phyloP scores from a whole-genome alignment of 2,888 invertebrate species.

The Pristionchus exspectatus region DNA sequence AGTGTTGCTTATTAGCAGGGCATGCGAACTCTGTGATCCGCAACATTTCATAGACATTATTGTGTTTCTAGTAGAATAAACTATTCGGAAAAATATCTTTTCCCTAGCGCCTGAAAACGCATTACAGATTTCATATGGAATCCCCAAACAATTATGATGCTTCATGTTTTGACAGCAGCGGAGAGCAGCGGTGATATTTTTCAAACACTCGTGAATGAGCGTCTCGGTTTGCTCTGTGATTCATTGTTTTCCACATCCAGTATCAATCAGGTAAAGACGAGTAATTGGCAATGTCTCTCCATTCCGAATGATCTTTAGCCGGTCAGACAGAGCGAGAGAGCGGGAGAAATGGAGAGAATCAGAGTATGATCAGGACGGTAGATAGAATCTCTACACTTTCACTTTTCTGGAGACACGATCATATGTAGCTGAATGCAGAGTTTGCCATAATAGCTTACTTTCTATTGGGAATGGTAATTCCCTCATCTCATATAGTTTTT shows the following conservation, averaged over 20 bases:
- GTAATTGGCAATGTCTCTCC: background rate
- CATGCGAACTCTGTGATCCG: background rate
- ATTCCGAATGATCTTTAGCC: background rate
- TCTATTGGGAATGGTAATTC: background rate
- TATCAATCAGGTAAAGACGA: background rate
- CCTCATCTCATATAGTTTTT: background rate
- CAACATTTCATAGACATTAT: background rate
- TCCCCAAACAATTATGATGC: too few relatives aligned
- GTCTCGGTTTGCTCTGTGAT: background rate
- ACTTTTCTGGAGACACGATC: conserved; percentile 1
- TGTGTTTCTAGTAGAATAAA: too few relatives aligned
- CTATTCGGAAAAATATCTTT: too few relatives aligned
- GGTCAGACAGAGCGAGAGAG: background rate
- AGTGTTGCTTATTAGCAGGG: background rate
- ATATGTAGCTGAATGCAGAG: background rate
- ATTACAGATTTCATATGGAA: too few relatives aligned
- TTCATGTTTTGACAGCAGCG: background rate
- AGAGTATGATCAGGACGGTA: background rate
- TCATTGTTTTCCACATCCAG: conserved; percentile 24
- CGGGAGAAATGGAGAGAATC: background rate
- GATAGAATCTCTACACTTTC: conserved; percentile 24
- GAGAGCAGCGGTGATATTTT: background rate
- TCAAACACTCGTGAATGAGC: background rate
- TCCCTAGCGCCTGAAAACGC: too few relatives aligned
- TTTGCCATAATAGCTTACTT: background rate